Percentiles rank a stretch among this genome's conserved stretches.
These are phyloP conservation scores for Drosophila mulleri DNA, from an alignment of 2,888 invertebrate species.

Conservation along the genomic window DNA sequence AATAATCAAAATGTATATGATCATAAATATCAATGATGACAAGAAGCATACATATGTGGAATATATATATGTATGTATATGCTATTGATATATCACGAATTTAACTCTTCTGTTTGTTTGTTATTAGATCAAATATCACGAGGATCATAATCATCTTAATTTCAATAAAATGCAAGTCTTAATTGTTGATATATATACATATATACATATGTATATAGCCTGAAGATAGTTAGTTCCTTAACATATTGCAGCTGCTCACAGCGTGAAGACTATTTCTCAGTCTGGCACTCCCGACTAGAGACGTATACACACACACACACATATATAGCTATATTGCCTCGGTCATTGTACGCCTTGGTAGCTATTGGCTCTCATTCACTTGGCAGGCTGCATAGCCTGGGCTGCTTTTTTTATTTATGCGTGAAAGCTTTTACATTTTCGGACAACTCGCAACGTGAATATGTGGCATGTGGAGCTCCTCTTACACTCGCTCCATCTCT, in stretches of 20 bases:
- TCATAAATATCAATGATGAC: too few species aligned
- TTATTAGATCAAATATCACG: neutral
- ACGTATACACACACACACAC: neutral
- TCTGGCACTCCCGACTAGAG: neutral
- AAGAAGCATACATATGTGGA: too few species aligned
- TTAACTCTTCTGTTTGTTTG: too few species aligned
- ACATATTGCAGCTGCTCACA: neutral
- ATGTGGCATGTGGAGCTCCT: constrained; percentile 28
- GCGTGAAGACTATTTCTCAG: neutral
- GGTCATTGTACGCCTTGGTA: constrained; percentile 57
- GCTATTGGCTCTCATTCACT: constrained; percentile 36
- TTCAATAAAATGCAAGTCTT: too few species aligned
- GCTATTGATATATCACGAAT: too few species aligned
- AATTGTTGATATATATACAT: too few species aligned
- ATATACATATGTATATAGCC: too few species aligned
- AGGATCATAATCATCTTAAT: neutral
- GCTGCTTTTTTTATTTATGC: constrained; percentile 73
- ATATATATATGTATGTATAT: too few species aligned
- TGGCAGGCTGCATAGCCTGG: constrained; percentile 59
- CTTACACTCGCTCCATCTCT: neutral
- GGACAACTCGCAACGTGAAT: constrained; percentile 49
- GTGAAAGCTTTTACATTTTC: constrained; percentile 64
- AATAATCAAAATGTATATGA: neutral
- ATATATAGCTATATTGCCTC: constrained; percentile 10
- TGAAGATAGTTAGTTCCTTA: neutral